These are phyloP conservation scores for Gymnocephalus cernua DNA, from an alignment of 2,113 vertebrate species.

Conservation along the genomic window DNA sequence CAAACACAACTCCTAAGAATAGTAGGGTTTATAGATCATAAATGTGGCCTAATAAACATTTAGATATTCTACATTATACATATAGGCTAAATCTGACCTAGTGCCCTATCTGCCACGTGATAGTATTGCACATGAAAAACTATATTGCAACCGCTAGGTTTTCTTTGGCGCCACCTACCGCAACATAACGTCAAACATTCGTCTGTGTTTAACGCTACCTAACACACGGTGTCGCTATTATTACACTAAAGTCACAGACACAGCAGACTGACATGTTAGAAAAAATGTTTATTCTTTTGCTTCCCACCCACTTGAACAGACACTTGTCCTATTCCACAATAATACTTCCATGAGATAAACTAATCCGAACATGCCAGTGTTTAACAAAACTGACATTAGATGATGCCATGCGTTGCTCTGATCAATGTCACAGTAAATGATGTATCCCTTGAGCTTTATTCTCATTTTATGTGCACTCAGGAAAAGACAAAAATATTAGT, in stretches of 20 bases:
- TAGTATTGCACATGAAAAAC: background rate
- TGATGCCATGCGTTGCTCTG: slow-evolving; percentile 47
- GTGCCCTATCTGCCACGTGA: background rate
- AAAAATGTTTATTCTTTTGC: slow-evolving; percentile 77
- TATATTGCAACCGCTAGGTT: background rate
- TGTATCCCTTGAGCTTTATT: slow-evolving; percentile 70
- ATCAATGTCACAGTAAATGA: slow-evolving; percentile 79
- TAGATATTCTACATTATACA: background rate
- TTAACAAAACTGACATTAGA: slow-evolving; percentile 55
- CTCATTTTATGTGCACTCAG: slow-evolving; percentile 73
- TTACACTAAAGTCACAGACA: slow-evolving; percentile 15
- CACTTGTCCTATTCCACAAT: slow-evolving; percentile 30
- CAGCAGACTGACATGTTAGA: slow-evolving; percentile 56
- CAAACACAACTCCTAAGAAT: background rate
- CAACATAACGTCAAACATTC: background rate
- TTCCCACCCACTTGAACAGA: slow-evolving; percentile 59
- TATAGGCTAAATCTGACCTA: background rate
- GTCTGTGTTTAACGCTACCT: slow-evolving; percentile 5
- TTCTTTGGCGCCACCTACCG: slow-evolving; percentile 6
- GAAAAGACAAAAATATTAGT: slow-evolving; percentile 62
- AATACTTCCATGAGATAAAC: slow-evolving; percentile 37
- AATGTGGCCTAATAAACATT: background rate
- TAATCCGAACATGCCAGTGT: slow-evolving; percentile 57
- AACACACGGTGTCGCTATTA: slow-evolving; percentile 65
- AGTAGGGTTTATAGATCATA: background rate